Evolutionary conservation across 2,113 vertebrate species (phyloP).

Genomic region (Peucedramus taeniatus): DNA sequence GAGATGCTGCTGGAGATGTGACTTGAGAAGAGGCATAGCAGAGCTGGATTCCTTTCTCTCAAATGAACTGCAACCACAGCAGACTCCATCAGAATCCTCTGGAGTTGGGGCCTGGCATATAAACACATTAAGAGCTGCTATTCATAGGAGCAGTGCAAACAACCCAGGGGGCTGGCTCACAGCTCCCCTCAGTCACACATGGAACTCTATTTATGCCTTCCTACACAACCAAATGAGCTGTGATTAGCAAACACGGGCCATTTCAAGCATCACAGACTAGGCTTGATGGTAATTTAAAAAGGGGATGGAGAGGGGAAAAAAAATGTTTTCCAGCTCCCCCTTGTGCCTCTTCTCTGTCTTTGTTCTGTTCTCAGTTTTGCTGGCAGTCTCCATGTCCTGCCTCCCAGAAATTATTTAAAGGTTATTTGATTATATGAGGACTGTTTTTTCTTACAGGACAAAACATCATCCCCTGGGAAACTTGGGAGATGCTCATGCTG

Average conservation of each 20-base stretch:
- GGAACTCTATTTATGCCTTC: background rate
- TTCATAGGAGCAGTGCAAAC: background rate
- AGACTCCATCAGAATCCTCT: background rate
- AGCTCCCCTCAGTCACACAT: background rate
- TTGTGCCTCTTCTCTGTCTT: background rate
- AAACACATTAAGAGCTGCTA: background rate
- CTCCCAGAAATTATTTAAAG: background rate
- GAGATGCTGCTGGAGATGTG: background rate
- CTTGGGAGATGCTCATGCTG: background rate
- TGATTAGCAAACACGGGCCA: background rate
- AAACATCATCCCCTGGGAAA: background rate
- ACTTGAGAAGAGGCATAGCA: background rate
- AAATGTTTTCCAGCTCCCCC: background rate
- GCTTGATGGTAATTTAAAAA: background rate
- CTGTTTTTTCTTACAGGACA: background rate
- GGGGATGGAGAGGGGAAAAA: background rate
- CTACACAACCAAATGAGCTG: background rate
- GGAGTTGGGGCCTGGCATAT: background rate
- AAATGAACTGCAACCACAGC: background rate
- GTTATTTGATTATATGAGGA: background rate
- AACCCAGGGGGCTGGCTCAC: background rate
- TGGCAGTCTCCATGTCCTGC: background rate
- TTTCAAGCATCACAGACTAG: background rate
- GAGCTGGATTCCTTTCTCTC: background rate
- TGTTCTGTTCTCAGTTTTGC: background rate